phyloP scores from a whole-genome alignment of 2,797 vertebrate genomes.

The Enteromius treurensis region DNA sequence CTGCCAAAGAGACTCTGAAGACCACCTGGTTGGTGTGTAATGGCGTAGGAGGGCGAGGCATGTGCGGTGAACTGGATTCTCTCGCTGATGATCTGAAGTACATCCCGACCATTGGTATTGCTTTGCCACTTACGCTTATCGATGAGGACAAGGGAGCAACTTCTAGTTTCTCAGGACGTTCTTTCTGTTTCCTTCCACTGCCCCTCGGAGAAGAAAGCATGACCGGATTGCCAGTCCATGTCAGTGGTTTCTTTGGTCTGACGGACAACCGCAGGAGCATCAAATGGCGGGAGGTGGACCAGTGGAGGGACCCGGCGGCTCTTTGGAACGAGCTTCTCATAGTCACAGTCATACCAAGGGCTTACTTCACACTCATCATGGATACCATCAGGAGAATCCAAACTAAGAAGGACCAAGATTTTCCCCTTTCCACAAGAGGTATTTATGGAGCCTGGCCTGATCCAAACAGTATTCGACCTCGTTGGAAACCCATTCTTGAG shows the following conservation, averaged over 20 bases:
- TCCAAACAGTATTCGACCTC: conserved; percentile 79
- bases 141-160: conserved; percentile 82
- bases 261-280: conserved; percentile 98
- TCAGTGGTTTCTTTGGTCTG: conserved; percentile 97
- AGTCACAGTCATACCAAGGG: conserved; percentile 87
- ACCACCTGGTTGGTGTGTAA: conserved; percentile 95
- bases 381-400: conserved; percentile 87
- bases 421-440: conserved; percentile 80
- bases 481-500: conserved; percentile 90
- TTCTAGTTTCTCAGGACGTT: conserved; percentile 88
- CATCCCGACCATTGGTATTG: conserved; percentile 92
- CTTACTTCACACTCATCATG: conserved; percentile 89
- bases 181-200: conserved; percentile 97
- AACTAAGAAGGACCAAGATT: conserved; percentile 84
- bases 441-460: conserved; percentile 93
- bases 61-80: conserved; percentile 88
- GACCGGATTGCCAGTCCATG: conserved; percentile 94
- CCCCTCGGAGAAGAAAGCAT: conserved; percentile 94
- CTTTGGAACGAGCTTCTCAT: conserved; percentile 96
- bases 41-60: conserved; percentile 92
- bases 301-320: conserved; percentile 95
- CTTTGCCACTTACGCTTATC: conserved; percentile 80
- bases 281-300: conserved; percentile 97
- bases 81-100: conserved; percentile 96
- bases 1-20: conserved; percentile 83